phyloP scores from a whole-genome alignment of 2,888 invertebrate genomes.

The Aspidapion aeneum region DNA sequence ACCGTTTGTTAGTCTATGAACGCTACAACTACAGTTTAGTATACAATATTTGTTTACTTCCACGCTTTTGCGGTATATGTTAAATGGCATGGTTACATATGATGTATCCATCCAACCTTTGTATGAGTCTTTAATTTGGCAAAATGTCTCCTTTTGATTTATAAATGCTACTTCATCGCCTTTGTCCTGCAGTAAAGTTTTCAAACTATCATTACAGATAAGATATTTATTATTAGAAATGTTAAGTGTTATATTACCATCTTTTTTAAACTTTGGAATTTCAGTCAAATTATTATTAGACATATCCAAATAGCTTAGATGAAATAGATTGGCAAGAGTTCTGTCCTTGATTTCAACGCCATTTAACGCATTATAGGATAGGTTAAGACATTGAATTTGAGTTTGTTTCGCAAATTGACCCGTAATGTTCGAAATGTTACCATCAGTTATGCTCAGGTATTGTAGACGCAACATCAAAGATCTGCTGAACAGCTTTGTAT shows the following conservation, averaged over 20 bases:
- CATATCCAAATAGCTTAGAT: constrained; percentile 63
- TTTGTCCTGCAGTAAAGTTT: constrained; percentile 58
- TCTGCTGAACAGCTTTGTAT: constrained; percentile 63
- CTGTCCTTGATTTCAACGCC: constrained; percentile 62
- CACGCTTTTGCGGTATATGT: constrained; percentile 65
- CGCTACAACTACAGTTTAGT: constrained; percentile 60
- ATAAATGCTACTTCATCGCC: constrained; percentile 57
- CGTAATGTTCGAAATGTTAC: constrained; percentile 63
- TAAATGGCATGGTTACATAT: constrained; percentile 74
- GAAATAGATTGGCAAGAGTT: constrained; percentile 66
- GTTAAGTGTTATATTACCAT: constrained; percentile 65
- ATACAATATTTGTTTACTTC: constrained; percentile 54
- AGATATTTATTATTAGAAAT: constrained; percentile 69
- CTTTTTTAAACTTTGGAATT: constrained; percentile 65
- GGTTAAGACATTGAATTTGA: constrained; percentile 69
- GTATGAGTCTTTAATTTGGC: constrained; percentile 37
- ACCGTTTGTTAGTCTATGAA: constrained; percentile 56
- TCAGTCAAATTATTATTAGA: constrained; percentile 67
- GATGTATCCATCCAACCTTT: constrained; percentile 44
- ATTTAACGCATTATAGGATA: constrained; percentile 72
- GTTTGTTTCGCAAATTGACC: constrained; percentile 61
- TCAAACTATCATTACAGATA: constrained; percentile 63
- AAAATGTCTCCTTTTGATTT: constrained; percentile 65
- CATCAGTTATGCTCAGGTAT: constrained; percentile 75
- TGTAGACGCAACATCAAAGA: constrained; percentile 56